phyloP scores from a whole-genome alignment of 1,140 invertebrate species.

The Cephus cinctus region DNA sequence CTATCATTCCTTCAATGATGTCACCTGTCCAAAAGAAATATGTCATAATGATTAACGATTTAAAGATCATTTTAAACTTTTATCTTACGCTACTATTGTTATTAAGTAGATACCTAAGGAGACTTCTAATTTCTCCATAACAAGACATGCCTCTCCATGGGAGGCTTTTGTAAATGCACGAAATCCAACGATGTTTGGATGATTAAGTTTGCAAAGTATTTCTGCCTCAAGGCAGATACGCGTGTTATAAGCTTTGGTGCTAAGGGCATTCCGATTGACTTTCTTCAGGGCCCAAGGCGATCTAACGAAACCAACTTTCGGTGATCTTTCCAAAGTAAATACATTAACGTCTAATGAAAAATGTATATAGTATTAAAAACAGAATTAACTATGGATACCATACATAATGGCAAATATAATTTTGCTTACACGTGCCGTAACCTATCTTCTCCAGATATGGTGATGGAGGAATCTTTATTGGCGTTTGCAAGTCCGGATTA shows the following conservation, averaged over 20 bases:
- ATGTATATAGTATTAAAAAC: conserved; percentile 23
- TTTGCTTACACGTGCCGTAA: conserved; percentile 69
- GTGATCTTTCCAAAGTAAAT: conserved; percentile 72
- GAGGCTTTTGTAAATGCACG: conserved; percentile 64
- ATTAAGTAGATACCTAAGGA: conserved; percentile 56
- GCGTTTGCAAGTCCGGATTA: conserved; percentile 36
- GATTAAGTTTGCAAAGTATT: conserved; percentile 67
- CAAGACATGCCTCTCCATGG: conserved; percentile 66
- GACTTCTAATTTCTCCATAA: conserved; percentile 68
- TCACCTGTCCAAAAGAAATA: conserved; percentile 51
- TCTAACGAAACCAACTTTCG: conserved; percentile 60
- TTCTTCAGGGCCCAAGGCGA: conserved; percentile 86
- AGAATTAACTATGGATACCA: conserved; percentile 18
- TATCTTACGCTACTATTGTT: neutral
- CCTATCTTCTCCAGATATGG: conserved; percentile 69
- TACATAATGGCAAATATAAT: conserved; percentile 16
- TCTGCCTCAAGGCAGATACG: conserved; percentile 71
- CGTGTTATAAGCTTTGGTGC: conserved; percentile 48
- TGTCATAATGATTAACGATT: conserved; percentile 6
- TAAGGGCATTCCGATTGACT: conserved; percentile 52
- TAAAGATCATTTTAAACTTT: neutral
- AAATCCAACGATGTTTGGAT: conserved; percentile 84
- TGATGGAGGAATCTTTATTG: conserved; percentile 64
- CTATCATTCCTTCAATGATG: conserved; percentile 69
- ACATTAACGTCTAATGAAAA: conserved; percentile 69